Evolutionary conservation across 2,888 invertebrate species (phyloP), one percentile per base, ranked within the genome.

Genomic region (Habrosyne pyritoides): DNA sequence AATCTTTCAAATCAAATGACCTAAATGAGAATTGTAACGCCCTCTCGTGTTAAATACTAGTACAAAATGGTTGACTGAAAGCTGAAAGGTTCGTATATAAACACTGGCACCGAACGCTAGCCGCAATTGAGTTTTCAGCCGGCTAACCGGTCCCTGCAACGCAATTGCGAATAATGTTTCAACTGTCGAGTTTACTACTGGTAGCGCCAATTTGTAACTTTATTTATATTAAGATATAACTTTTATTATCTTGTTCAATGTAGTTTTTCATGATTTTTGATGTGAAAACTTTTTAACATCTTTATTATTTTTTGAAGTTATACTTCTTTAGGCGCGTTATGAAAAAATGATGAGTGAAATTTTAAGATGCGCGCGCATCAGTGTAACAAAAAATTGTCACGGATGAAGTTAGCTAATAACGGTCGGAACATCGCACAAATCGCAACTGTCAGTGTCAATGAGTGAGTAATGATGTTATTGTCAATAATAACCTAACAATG

Each of bases 21-120:
- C 30, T 30, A 30, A 2, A n/a, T 33, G n/a, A 33, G 18, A 24
- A 21, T 57, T 42, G 57, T 62, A 75, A 64, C 85, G 83, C 85
- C 84, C 80, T 85, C 85, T 85, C 57, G 64, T 64, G 71, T 58
- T 59, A 56, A 50, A 42, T 22, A 49, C 42, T n/a, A 21, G 69
- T 61, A 84, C 79, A 61, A 82, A 68, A 70, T 75, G 59, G 74
- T 64, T 73, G 55, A 55, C 81, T 80, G 81, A 79, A 83, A 77
- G 61, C 83, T 79, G 77, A 75, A 83, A 77, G 79, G 76, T 80
- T 81, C 73, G 59, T 62, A 62, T 60, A 64, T 47, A 53, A 52
- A 52, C 57, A 56, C 60, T 54, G 56, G 50, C 55, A n/a, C 49
- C 46, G 55, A 61, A 58, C n/a, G 42, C 42, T 8, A 18, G 42